These are phyloP conservation scores for Agrypnus murinus DNA, from an alignment of 2,888 invertebrate genomes.

Conservation along the genomic window DNA sequence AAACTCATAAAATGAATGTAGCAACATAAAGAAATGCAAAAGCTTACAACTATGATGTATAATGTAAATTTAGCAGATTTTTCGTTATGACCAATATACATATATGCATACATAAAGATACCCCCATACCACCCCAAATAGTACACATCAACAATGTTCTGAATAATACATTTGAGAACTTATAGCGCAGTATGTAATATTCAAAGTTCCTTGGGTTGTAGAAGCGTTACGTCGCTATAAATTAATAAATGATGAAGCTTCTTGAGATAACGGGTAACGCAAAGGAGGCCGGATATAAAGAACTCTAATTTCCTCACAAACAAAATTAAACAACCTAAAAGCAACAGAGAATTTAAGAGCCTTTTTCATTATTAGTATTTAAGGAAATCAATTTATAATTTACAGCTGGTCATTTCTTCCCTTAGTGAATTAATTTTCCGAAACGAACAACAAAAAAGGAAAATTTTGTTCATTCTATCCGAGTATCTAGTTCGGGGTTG, in stretches of 20 bases:
- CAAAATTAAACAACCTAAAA: conserved; percentile 21
- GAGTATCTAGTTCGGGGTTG: background rate
- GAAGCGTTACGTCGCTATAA: conserved; percentile 28
- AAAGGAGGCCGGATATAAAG: conserved; percentile 24
- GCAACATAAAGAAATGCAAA: too few relatives aligned
- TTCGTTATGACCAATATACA: background rate
- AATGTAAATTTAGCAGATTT: too few relatives aligned
- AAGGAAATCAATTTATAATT: conserved; percentile 20
- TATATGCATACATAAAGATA: conserved; percentile 6
- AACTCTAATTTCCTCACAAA: conserved; percentile 29
- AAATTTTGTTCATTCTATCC: conserved; percentile 3
- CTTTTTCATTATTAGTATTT: conserved; percentile 19
- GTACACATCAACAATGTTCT: conserved; percentile 17
- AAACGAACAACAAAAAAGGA: background rate
- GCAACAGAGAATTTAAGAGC: conserved; percentile 20
- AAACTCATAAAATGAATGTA: too few relatives aligned
- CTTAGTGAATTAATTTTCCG: background rate
- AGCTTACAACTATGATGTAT: too few relatives aligned
- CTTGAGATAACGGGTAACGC: conserved; percentile 22
- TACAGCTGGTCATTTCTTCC: conserved; percentile 11
- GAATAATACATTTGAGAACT: conserved; percentile 31
- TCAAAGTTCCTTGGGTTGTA: conserved; percentile 26
- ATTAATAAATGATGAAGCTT: conserved; percentile 32
- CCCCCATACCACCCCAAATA: conserved; percentile 3
- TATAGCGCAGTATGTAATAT: conserved; percentile 32